Percentiles rank a stretch among this genome's conserved stretches.
Conservation (phyloP, 2,113 vertebrate species). For the Hassar affinis region DNA sequence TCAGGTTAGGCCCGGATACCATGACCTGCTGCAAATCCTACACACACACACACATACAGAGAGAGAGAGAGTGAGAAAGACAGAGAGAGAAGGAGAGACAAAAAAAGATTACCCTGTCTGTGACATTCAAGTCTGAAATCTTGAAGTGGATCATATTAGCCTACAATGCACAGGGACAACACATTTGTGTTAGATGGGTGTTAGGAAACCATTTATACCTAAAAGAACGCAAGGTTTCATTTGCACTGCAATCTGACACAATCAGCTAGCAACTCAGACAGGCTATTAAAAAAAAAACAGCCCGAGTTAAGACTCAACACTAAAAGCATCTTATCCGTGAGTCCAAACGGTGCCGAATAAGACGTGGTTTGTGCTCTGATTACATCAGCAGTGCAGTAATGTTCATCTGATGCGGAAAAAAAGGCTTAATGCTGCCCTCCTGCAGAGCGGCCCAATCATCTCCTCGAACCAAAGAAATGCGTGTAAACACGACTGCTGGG, state of each 20-base stretch:
- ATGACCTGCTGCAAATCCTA: slow-evolving; percentile 98
- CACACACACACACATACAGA: too few relatives aligned
- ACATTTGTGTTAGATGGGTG: neutral
- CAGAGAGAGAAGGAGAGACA: slow-evolving; percentile 7
- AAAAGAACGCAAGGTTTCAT: too few relatives aligned
- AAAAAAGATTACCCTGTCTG: neutral
- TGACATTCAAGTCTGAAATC: neutral
- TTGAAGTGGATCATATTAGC: neutral
- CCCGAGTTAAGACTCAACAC: neutral
- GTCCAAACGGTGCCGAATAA: neutral
- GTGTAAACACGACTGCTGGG: neutral
- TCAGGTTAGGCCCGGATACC: slow-evolving; percentile 96
- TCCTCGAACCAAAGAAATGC: neutral
- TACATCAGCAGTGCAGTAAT: slow-evolving; percentile 9
- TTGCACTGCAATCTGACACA: neutral
- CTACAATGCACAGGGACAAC: neutral
- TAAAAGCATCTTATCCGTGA: neutral
- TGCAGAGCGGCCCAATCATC: slow-evolving; percentile 13
- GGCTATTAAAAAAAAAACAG: neutral
- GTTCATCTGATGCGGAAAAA: slow-evolving; percentile 6
- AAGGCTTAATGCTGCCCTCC: neutral
- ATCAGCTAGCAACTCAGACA: neutral
- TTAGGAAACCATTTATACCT: slow-evolving; percentile 6
- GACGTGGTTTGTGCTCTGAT: neutral
- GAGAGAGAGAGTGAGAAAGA: slow-evolving; percentile 29